Conservation (phyloP, 2,888 invertebrate species). For the Pachymerium ferrugineum region DNA sequence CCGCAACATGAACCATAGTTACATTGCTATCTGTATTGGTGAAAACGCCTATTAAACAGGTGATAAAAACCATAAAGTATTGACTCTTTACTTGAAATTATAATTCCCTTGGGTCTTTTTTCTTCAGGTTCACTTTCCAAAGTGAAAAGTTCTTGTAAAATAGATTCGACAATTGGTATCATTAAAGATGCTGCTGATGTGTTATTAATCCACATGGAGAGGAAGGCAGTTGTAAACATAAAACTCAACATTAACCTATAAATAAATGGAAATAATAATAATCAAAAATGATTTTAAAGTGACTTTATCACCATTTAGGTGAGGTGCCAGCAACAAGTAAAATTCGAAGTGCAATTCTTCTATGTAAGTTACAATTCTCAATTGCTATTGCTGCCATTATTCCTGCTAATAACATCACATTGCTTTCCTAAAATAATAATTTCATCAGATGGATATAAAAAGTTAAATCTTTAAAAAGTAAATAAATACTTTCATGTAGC, state of each 20-base stretch:
- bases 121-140: not conserved
- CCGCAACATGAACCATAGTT: too few species aligned
- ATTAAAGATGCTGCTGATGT: not conserved
- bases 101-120: too few species aligned
- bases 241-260: not conserved
- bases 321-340: constrained; percentile 62
- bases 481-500: constrained; percentile 70
- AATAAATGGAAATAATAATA: not conserved
- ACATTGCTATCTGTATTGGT: too few species aligned
- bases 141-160: not conserved
- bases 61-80: too few species aligned
- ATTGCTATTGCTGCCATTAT: constrained; percentile 85
- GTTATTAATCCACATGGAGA: not conserved
- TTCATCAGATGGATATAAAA: too few species aligned
- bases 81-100: too few species aligned
- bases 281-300: not conserved
- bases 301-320: constrained; percentile 36
- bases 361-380: constrained; percentile 82
- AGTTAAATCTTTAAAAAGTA: not conserved
- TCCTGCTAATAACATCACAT: constrained; percentile 59
- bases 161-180: not conserved
- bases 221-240: not conserved
- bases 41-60: too few species aligned
- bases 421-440: constrained; percentile 36
- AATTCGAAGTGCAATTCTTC: constrained; percentile 75